These are phyloP conservation scores for Neoseiulus cucumeris DNA, from an alignment of 1,140 invertebrate species.

Conservation along the genomic window DNA sequence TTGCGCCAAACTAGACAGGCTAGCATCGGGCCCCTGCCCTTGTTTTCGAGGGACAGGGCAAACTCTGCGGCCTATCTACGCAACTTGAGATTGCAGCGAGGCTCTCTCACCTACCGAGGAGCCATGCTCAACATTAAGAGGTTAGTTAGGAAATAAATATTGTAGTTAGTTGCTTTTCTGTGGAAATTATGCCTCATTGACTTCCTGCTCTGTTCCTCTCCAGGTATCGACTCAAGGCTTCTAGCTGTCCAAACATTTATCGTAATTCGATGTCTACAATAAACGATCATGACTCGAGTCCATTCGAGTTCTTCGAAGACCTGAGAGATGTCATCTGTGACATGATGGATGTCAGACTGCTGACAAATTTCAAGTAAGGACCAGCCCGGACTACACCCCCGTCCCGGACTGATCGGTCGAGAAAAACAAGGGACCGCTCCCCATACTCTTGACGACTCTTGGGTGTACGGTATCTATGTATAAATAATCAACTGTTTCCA, in stretches of 20 bases:
- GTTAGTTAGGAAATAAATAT: background rate
- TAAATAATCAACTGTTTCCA: no score
- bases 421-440: conserved; percentile 22
- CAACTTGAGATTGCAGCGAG: conserved; percentile 21
- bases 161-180: background rate
- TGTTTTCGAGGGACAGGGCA: background rate
- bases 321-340: conserved; percentile 2
- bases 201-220: conserved; percentile 19
- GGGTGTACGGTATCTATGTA: no score
- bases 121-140: conserved; percentile 48
- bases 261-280: conserved; percentile 69
- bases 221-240: conserved; percentile 56
- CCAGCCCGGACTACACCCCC: no score
- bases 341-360: conserved; percentile 8
- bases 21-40: conserved; percentile 2
- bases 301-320: background rate
- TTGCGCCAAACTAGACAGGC: conserved; percentile 5
- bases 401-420: no score
- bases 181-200: background rate
- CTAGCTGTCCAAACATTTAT: conserved; percentile 72
- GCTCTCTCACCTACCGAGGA: conserved; percentile 47
- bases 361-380: conserved; percentile 7
- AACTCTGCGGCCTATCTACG: conserved; percentile 16
- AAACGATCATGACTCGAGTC: conserved; percentile 39
- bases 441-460: background rate